Evolutionary conservation across 2,113 vertebrate species (phyloP).

Genomic region (Syngnathus floridae): DNA sequence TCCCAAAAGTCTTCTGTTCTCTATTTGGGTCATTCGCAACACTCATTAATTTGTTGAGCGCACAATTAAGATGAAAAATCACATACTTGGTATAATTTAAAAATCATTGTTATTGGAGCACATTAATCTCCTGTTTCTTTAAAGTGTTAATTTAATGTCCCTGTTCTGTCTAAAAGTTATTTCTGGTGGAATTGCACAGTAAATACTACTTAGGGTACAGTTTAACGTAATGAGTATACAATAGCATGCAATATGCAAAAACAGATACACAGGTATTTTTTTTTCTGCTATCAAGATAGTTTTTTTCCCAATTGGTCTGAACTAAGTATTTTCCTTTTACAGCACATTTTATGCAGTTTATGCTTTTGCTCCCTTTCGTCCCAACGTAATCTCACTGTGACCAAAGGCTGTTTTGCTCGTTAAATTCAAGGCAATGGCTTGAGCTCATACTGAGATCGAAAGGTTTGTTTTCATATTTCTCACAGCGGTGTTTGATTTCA

Average conservation of each 20-base stretch:
- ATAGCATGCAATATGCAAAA: constrained; percentile 21
- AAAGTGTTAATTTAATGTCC: constrained; percentile 61
- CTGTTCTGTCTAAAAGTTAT: constrained; percentile 58
- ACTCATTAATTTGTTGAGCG: constrained; percentile 47
- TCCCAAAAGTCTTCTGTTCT: constrained; percentile 15
- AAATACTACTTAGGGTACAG: constrained; percentile 45
- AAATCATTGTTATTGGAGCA: constrained; percentile 58
- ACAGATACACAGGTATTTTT: background rate
- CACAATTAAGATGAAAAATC: constrained; percentile 54
- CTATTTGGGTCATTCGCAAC: constrained; percentile 48
- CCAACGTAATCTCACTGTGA: constrained; percentile 27
- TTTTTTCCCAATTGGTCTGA: no score
- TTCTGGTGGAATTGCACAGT: constrained; percentile 57
- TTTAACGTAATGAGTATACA: constrained; percentile 59
- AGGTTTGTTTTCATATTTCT: constrained; percentile 22
- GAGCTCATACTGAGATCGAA: constrained; percentile 28
- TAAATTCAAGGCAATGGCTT: constrained; percentile 25
- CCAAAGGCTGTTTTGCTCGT: constrained; percentile 25
- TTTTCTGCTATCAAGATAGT: background rate
- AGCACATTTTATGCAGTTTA: background rate
- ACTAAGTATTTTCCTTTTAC: background rate
- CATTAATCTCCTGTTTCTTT: constrained; percentile 58
- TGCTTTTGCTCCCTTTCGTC: constrained; percentile 11
- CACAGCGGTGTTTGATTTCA: constrained; percentile 5
- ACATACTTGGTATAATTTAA: constrained; percentile 49